A percentile compares a stretch with the other conserved stretches of the same genome.
Evolutionary conservation across 2,113 vertebrate genomes (phyloP).

Genomic region (Cebidichthys violaceus): DNA sequence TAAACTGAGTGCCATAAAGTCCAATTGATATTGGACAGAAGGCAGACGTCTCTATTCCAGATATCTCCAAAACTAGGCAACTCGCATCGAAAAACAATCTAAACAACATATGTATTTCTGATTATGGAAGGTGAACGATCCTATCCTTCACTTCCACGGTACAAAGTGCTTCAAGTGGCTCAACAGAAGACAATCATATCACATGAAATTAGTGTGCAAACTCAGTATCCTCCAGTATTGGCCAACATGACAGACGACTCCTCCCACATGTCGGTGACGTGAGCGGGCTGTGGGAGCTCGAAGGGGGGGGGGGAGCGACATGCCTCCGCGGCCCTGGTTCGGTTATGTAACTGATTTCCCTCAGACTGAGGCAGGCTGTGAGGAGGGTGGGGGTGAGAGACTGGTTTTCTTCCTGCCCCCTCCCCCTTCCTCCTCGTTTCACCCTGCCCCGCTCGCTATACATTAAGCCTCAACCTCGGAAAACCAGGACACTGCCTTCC

Average conservation of each 20-base stretch:
- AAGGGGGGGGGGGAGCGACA: constrained; percentile 27
- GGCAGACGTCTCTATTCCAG: too few relatives aligned
- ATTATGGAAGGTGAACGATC: too few relatives aligned
- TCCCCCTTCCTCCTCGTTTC: neutral
- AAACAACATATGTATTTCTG: too few relatives aligned
- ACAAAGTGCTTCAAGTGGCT: neutral
- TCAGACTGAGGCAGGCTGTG: constrained; percentile 32
- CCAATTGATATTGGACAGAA: too few relatives aligned
- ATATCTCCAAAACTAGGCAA: too few relatives aligned
- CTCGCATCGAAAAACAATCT: too few relatives aligned
- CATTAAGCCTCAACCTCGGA: constrained; percentile 58
- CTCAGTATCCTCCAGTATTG: neutral
- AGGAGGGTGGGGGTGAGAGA: neutral
- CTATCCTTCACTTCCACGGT: neutral
- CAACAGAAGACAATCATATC: neutral
- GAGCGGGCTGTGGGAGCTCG: constrained; percentile 29
- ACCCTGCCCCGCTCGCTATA: constrained; percentile 21
- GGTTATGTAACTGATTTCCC: constrained; percentile 67
- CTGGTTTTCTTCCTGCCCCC: constrained; percentile 33
- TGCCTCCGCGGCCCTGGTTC: constrained; percentile 52
- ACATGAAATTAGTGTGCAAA: neutral
- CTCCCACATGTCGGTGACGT: constrained; percentile 48
- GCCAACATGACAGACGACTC: neutral
- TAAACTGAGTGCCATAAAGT: too few relatives aligned
- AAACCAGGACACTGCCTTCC: constrained; percentile 57